phyloP scores from a whole-genome alignment of 2,888 invertebrate genomes.

The Tholera decimalis region DNA sequence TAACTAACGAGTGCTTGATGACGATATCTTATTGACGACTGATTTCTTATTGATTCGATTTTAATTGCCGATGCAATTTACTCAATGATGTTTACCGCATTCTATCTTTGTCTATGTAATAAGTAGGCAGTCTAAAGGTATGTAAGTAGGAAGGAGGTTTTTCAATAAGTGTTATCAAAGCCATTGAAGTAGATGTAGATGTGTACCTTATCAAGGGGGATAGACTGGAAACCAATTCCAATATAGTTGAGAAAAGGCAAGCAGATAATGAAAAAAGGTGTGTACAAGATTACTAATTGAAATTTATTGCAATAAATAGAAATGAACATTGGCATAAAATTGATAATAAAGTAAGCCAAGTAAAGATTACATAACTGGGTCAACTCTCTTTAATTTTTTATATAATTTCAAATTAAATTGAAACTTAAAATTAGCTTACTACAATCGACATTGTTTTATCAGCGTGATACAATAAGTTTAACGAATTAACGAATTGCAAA shows the following conservation, averaged over 20 bases:
- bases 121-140: not conserved
- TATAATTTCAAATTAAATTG: not conserved
- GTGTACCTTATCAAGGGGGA: too few species aligned
- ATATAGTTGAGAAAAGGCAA: too few species aligned
- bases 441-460: too few species aligned
- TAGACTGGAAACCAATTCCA: too few species aligned
- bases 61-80: slow-evolving; percentile 56
- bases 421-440: not conserved
- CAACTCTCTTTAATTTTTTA: too few species aligned
- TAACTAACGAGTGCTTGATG: slow-evolving; percentile 33
- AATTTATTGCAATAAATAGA: not conserved
- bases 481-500: too few species aligned
- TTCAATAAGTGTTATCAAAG: not conserved
- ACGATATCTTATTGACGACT: slow-evolving; percentile 42
- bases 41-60: slow-evolving; percentile 50
- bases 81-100: slow-evolving; percentile 1
- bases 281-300: not conserved
- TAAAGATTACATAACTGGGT: not conserved
- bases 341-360: not conserved
- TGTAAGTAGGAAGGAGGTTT: not conserved
- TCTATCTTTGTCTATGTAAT: slow-evolving; percentile 18
- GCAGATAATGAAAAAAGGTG: too few species aligned
- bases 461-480: not conserved
- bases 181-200: too few species aligned
- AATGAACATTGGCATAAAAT: not conserved